Evolutionary conservation across 2,113 vertebrate genomes (phyloP).

Genomic region (Hippocampus abdominalis): DNA sequence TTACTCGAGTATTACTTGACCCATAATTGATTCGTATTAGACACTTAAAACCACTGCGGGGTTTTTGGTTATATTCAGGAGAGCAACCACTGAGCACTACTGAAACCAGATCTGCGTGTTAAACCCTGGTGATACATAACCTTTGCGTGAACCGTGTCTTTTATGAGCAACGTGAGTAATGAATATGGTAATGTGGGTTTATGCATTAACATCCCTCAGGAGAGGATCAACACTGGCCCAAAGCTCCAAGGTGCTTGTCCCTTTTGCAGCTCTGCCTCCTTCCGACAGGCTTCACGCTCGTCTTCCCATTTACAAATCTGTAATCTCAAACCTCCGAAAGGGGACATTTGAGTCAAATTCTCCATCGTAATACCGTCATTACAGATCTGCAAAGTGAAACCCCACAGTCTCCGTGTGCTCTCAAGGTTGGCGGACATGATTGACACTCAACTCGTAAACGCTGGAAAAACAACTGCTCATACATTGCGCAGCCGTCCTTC

Average conservation of each 20-base stretch:
- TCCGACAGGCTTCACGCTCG: conserved; percentile 31
- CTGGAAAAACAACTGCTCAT: conserved; percentile 6
- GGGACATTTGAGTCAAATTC: conserved; percentile 42
- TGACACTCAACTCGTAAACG: conserved; percentile 18
- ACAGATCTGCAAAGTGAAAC: conserved; percentile 34
- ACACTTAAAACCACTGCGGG: no score
- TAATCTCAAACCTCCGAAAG: conserved; percentile 50
- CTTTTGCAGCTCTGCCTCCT: conserved; percentile 22
- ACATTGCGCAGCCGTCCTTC: neutral
- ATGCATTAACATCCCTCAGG: conserved; percentile 31
- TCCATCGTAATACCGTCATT: conserved; percentile 33
- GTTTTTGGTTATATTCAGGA: neutral
- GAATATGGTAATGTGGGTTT: conserved; percentile 3
- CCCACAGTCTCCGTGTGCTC: conserved; percentile 18
- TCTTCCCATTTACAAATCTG: conserved; percentile 50
- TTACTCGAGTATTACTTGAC: no score
- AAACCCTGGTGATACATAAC: conserved; percentile 7
- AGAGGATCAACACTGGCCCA: conserved; percentile 20
- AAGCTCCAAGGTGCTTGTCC: conserved; percentile 6
- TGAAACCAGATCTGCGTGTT: neutral
- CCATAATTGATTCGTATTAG: no score
- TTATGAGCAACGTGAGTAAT: conserved; percentile 18
- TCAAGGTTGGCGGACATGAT: conserved; percentile 25
- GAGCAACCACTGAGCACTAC: neutral
- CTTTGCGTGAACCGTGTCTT: conserved; percentile 5